Conservation (phyloP, 1,140 invertebrate genomes). For the Drosophila saltans region DNA sequence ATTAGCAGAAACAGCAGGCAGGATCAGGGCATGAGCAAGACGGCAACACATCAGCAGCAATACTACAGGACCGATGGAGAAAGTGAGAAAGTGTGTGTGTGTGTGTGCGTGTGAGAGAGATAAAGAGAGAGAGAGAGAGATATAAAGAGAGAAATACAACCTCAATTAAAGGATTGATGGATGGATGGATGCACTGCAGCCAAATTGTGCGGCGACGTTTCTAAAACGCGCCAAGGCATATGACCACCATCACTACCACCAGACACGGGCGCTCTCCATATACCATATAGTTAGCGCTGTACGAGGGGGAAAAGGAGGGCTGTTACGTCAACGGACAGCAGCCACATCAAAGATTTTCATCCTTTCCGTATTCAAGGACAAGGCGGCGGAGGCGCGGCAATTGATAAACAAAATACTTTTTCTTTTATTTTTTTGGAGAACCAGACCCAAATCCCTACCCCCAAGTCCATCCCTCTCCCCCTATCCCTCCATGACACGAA, state of each 20-base stretch:
- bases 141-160: conserved; percentile 3
- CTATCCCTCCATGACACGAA: neutral
- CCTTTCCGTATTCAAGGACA: neutral
- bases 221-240: conserved; percentile 28
- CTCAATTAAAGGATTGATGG: neutral
- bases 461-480: neutral
- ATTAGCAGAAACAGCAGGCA: conserved; percentile 20
- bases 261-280: conserved; percentile 6
- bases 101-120: conserved; percentile 3
- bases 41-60: neutral
- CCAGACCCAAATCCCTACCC: neutral
- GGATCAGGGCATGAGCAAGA: neutral
- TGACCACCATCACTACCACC: conserved; percentile 9
- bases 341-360: neutral
- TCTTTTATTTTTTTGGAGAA: conserved; percentile 2
- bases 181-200: conserved; percentile 12
- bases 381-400: conserved; percentile 7
- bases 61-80: no score
- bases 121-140: conserved; percentile 18
- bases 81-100: neutral
- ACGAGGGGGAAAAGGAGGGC: neutral
- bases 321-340: neutral
- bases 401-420: conserved; percentile 39
- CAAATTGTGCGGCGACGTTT: conserved; percentile 21
- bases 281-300: neutral